Conservation (phyloP, 2,888 invertebrate genomes). For the Steinernema carpocapsae region DNA sequence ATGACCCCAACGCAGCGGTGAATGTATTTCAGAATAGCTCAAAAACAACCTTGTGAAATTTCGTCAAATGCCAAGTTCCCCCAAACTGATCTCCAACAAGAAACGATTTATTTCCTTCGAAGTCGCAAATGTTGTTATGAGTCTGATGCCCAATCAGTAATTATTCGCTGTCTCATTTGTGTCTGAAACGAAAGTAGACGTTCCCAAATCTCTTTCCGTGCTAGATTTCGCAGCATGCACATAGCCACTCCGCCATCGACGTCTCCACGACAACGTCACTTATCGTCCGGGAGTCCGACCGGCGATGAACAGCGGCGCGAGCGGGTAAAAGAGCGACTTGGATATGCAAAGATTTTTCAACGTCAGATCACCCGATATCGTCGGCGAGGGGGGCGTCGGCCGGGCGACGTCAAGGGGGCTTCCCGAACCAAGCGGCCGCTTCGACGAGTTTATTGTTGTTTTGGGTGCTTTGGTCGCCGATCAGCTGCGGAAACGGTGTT, state of each 20-base stretch:
- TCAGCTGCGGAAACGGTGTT: too few species aligned
- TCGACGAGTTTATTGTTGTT: not conserved
- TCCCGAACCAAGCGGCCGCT: not conserved
- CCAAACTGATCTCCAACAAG: too few species aligned
- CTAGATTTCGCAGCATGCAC: too few species aligned
- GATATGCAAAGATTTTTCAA: constrained; percentile 35
- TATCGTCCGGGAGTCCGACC: not conserved
- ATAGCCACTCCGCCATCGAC: too few species aligned
- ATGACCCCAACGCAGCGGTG: too few species aligned
- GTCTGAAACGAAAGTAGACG: not conserved
- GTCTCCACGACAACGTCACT: constrained; percentile 4
- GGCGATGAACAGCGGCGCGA: not conserved
- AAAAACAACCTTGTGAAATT: too few species aligned
- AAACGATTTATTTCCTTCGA: too few species aligned
- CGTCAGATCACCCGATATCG: constrained; percentile 21
- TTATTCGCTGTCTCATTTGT: too few species aligned
- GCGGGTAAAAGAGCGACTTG: not conserved
- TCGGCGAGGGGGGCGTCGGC: not conserved
- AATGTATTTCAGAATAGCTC: too few species aligned
- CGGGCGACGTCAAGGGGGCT: not conserved
- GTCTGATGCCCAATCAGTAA: too few species aligned
- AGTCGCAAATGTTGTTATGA: too few species aligned
- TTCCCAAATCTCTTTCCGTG: not conserved
- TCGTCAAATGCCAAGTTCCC: too few species aligned
- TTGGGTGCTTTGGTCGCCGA: not conserved